Conservation (phyloP, 2,888 invertebrate genomes). For the Minunthozetes semirufus region DNA sequence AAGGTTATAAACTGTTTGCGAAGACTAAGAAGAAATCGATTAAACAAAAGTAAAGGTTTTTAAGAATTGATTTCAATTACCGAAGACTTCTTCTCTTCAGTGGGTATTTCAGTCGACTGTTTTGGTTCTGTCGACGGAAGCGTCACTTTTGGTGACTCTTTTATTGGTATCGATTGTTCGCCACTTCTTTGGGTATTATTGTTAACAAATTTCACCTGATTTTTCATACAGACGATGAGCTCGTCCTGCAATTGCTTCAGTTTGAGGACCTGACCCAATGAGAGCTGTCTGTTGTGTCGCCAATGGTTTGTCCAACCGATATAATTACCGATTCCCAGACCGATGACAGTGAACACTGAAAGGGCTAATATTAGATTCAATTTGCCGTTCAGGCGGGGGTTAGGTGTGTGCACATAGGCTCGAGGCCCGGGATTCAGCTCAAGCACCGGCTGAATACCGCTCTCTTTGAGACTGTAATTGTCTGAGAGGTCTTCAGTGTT, state of each 20-base stretch:
- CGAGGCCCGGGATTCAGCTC: slow-evolving; percentile 25
- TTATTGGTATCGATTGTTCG: slow-evolving; percentile 27
- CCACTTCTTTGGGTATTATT: slow-evolving; percentile 35
- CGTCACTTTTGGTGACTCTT: background rate
- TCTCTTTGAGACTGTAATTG: slow-evolving; percentile 4
- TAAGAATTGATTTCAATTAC: too few species aligned
- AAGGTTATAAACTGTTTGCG: too few species aligned
- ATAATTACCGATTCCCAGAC: slow-evolving; percentile 42
- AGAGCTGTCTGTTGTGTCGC: slow-evolving; percentile 34
- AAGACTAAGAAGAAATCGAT: too few species aligned
- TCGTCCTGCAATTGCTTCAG: slow-evolving; percentile 41
- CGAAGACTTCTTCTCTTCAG: too few species aligned
- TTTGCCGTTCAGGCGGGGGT: slow-evolving; percentile 39
- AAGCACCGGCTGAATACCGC: background rate
- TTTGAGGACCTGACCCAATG: slow-evolving; percentile 39
- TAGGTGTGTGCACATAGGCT: slow-evolving; percentile 41
- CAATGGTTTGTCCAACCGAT: slow-evolving; percentile 41
- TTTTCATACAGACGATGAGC: slow-evolving; percentile 39
- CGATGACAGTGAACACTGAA: slow-evolving; percentile 38
- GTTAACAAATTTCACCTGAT: too few species aligned
- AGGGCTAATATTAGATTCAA: slow-evolving; percentile 40
- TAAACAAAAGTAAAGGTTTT: too few species aligned
- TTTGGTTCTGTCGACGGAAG: too few species aligned
- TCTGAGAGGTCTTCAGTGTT: slow-evolving; percentile 25
- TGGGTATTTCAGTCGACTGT: too few species aligned